Conservation (phyloP, 2,888 invertebrate genomes). For the Atrina japonica region DNA sequence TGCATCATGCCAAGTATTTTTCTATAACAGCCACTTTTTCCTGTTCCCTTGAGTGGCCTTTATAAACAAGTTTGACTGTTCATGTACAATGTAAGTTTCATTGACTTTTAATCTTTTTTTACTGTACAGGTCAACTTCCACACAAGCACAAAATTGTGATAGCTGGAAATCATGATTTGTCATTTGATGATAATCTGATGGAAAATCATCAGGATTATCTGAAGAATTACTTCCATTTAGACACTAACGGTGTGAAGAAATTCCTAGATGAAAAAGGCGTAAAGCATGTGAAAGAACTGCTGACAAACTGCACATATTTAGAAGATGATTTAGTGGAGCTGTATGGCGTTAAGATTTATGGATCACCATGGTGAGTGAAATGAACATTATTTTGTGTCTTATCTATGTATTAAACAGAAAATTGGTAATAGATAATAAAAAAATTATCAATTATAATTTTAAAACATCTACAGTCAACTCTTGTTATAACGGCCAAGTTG, state of each 20-base stretch:
- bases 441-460: no score
- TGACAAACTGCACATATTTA: constrained; percentile 90
- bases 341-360: constrained; percentile 90
- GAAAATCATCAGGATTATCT: constrained; percentile 46
- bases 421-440: no score
- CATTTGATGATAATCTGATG: constrained; percentile 85
- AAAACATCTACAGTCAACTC: no score
- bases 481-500: no score
- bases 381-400: neutral
- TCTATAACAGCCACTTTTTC: no score
- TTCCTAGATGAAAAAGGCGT: constrained; percentile 50
- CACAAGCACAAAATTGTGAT: constrained; percentile 91
- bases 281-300: constrained; percentile 80
- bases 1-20: neutral
- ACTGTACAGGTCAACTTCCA: constrained; percentile 84
- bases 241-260: constrained; percentile 50
- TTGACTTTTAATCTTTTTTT: neutral
- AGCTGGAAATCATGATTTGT: constrained; percentile 92
- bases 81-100: no score
- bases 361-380: constrained; percentile 88
- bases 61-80: no score
- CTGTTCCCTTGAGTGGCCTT: no score
- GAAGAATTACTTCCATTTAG: constrained; percentile 45
- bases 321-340: constrained; percentile 87
- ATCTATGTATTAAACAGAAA: no score